Conservation (phyloP, 2,113 vertebrate genomes). For the Pao palembangensis region DNA sequence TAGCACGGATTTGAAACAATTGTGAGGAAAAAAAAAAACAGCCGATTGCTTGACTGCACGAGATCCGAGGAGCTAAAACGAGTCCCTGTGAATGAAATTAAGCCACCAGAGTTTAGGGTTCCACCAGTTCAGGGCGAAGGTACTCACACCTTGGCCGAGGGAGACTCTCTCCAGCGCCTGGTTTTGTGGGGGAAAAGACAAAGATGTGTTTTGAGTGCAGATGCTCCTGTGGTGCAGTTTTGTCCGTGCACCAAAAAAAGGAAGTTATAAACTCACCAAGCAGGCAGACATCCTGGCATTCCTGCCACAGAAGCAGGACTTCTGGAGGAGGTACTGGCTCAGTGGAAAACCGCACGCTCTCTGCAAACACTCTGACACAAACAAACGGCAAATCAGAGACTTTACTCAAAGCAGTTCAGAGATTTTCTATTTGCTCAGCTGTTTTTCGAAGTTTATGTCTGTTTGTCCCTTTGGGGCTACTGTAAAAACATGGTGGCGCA, state of each 20-base stretch:
- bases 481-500: too few relatives aligned
- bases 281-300: constrained; percentile 98
- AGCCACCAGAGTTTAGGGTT: too few relatives aligned
- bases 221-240: neutral
- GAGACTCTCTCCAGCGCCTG: constrained; percentile 76
- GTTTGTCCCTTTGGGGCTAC: too few relatives aligned
- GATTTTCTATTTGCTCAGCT: too few relatives aligned
- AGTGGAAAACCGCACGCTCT: constrained; percentile 88
- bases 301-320: constrained; percentile 85
- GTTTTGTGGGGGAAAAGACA: constrained; percentile 5
- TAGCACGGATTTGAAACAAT: constrained; percentile 37
- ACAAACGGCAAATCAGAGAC: neutral
- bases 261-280: constrained; percentile 78
- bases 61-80: too few relatives aligned
- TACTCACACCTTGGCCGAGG: constrained; percentile 73
- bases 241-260: constrained; percentile 9
- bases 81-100: too few relatives aligned
- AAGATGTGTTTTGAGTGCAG: neutral
- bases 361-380: constrained; percentile 64
- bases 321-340: constrained; percentile 84
- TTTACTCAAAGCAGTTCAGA: neutral
- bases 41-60: constrained; percentile 21
- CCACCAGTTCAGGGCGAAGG: neutral
- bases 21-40: constrained; percentile 13
- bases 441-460: too few relatives aligned